These are phyloP conservation scores for human DNA, from an alignment of 2,113 vertebrate species.

Conservation along the genomic window GRCh38 chrX:47924501-47925000, in stretches of 20 bases:
- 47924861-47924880: conserved; percentile 30
- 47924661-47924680: conserved; percentile 22
- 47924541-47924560: conserved; percentile 38
- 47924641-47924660: background rate
- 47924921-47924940: background rate
- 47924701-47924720: conserved; percentile 21
- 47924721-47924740: background rate
- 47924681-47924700: conserved; percentile 7
- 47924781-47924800: background rate
- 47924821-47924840: background rate
- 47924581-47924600: background rate
- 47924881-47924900: conserved; percentile 28
- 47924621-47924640: background rate
- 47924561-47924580: background rate
- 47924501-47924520: background rate
- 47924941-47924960: background rate
- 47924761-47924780: conserved; percentile 17
- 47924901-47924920: conserved; percentile 18
- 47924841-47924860: background rate
- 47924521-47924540: background rate
- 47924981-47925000: conserved; percentile 10
- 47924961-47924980: conserved; percentile 35
- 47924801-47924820: background rate
- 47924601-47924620: conserved; percentile 14
- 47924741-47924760: background rate